Base-by-base conservation (phyloP, 2,888 invertebrate species). In the Nebria salina region DNA sequence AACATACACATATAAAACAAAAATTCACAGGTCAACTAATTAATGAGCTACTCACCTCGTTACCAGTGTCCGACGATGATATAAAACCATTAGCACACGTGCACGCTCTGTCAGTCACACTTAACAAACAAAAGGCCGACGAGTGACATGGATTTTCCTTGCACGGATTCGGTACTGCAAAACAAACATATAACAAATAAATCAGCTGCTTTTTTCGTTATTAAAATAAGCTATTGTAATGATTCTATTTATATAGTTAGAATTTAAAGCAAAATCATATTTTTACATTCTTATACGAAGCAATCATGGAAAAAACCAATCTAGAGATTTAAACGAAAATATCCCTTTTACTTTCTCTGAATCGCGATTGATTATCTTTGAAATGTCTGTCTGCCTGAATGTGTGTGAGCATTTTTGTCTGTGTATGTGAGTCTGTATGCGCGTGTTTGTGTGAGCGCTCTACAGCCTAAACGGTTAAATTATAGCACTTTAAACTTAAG, bases 71-170 rank as follows among this genome's bases (percentile, higher is more conserved):
- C 5, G 76, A 20, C 15, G 88, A 88, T 77, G 88, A 88, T 77
- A 86, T 84, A 82, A 86, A 89, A 15, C 88, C 88, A 83, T 89
- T 88, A 0, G 89, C 86, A 82, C 89, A 89, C 3, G 86, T 85
- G 81, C 89, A 89, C 9, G 87, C 87, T 1, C 88, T 87, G 0
- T 86, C 87, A 81, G 85, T 85, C 0, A 88, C 87, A 77, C 86
- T 88, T 65, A 89, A 84, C 72, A 89, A 86, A 86, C 92, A 92
- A 84, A 95, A 90, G 65, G 94, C 93, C 83, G 91, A 91, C 75
- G 89, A 86, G 85, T 92, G 91, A 87, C 95, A 95, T 13, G 90
- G 89, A 75, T 90, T 90, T 83, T 88, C 88, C 70, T 87, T 86
- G 86, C 95, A 95, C 15, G 93, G 92, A 88, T 93, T 92, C 75